Conservation (phyloP, 2,113 vertebrate genomes). For the Gymnogyps californianus region DNA sequence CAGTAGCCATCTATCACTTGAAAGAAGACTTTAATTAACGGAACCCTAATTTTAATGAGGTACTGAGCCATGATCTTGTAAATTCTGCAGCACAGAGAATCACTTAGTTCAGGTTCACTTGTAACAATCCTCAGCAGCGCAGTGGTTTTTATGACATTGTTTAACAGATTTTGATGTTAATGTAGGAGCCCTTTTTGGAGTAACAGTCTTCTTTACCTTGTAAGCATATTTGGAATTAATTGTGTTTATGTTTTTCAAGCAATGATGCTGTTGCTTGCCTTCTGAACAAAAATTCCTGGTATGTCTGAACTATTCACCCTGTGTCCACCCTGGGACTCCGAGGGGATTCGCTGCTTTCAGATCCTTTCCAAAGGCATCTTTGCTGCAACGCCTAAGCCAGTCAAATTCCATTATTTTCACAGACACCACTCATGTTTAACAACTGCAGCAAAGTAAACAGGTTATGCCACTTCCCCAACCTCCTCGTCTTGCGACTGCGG, state of each 20-base stretch:
- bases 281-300: neutral
- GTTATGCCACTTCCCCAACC: neutral
- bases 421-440: neutral
- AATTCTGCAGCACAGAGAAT: neutral
- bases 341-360: neutral
- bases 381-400: neutral
- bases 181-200: neutral
- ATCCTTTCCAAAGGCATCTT: neutral
- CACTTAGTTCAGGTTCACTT: conserved; percentile 41
- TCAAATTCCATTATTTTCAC: neutral
- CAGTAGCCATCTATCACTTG: neutral
- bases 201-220: neutral
- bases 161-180: conserved; percentile 26
- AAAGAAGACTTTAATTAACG: conserved; percentile 38
- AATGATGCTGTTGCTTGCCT: neutral
- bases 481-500: neutral
- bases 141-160: neutral
- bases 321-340: neutral
- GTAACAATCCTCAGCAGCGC: neutral
- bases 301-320: neutral
- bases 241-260: neutral
- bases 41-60: conserved; percentile 37
- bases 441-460: neutral
- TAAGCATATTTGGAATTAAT: neutral
- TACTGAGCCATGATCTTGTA: conserved; percentile 23